phyloP scores from a whole-genome alignment of 2,797 vertebrate species.

The Meriones psammophilus region DNA sequence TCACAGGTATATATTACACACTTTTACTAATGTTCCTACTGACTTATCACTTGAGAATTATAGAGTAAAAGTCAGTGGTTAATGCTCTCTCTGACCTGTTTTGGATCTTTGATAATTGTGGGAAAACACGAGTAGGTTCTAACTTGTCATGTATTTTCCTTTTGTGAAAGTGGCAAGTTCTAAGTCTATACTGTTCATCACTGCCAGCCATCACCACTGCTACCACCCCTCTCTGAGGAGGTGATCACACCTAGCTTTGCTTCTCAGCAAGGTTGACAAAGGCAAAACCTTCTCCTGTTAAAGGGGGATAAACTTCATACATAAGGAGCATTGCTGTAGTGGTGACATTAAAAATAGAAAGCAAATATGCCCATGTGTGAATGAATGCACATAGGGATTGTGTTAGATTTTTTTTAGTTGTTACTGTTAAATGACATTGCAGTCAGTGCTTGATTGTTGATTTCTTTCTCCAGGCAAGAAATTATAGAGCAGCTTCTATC shows the following conservation, averaged over 20 bases:
- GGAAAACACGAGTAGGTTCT: background rate
- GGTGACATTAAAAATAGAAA: background rate
- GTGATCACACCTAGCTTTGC: background rate
- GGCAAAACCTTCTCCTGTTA: background rate
- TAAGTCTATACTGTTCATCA: background rate
- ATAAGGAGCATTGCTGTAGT: background rate
- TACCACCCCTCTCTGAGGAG: background rate
- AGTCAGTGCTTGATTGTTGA: background rate
- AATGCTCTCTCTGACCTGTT: background rate
- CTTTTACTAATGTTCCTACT: background rate
- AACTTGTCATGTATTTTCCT: background rate
- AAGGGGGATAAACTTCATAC: background rate
- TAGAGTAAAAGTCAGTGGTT: background rate
- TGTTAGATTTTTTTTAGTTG: background rate
- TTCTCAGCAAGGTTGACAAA: background rate
- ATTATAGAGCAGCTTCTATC: conserved; percentile 97
- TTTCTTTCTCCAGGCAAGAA: conserved; percentile 92
- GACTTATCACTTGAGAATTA: background rate
- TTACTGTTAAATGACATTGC: background rate
- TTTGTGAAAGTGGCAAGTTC: background rate
- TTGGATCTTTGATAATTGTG: conserved; percentile 37
- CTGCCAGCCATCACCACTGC: background rate
- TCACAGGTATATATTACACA: background rate
- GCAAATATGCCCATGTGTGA: background rate
- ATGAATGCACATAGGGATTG: background rate